phyloP scores from a whole-genome alignment of 2,888 invertebrate species.

The Sympetrum striolatum region DNA sequence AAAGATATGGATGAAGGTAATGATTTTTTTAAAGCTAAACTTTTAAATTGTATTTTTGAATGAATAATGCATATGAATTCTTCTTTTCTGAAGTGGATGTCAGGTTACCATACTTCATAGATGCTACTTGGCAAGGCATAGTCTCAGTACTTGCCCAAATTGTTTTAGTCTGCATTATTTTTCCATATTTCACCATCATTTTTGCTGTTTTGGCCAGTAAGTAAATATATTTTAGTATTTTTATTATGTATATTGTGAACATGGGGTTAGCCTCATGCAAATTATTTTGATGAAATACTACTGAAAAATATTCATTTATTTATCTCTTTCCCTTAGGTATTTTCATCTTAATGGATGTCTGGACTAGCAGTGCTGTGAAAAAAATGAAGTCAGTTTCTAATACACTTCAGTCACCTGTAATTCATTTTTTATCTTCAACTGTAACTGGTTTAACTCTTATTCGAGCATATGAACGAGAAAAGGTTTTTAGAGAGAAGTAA shows the following conservation, averaged over 20 bases:
- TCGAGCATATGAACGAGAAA: slow-evolving; percentile 5
- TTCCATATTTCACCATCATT: slow-evolving; percentile 56
- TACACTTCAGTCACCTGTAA: slow-evolving; percentile 61
- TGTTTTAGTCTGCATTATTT: slow-evolving; percentile 57
- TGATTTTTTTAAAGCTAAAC: background rate
- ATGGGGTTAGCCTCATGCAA: too few species aligned
- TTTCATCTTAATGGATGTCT: slow-evolving; percentile 52
- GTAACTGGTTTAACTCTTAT: slow-evolving; percentile 56
- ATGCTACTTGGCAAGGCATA: slow-evolving; percentile 61
- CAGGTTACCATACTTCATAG: slow-evolving; percentile 61
- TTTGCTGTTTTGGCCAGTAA: slow-evolving; percentile 56
- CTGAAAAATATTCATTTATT: background rate
- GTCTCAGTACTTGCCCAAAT: slow-evolving; percentile 57
- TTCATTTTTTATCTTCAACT: slow-evolving; percentile 62
- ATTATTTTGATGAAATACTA: background rate
- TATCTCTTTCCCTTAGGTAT: slow-evolving; percentile 48
- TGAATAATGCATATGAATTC: background rate
- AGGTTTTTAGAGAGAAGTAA: slow-evolving; percentile 31
- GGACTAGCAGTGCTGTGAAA: slow-evolving; percentile 54
- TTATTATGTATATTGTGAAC: background rate
- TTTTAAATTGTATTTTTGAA: background rate
- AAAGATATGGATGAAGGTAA: slow-evolving; percentile 60
- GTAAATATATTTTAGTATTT: slow-evolving; percentile 41
- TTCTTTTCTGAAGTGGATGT: slow-evolving; percentile 58
- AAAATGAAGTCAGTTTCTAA: slow-evolving; percentile 60